A percentile compares a stretch with the other conserved stretches of the same genome.
These are phyloP conservation scores for Ptychochromis oligacanthus DNA, from an alignment of 2,113 vertebrate genomes.

Conservation along the genomic window DNA sequence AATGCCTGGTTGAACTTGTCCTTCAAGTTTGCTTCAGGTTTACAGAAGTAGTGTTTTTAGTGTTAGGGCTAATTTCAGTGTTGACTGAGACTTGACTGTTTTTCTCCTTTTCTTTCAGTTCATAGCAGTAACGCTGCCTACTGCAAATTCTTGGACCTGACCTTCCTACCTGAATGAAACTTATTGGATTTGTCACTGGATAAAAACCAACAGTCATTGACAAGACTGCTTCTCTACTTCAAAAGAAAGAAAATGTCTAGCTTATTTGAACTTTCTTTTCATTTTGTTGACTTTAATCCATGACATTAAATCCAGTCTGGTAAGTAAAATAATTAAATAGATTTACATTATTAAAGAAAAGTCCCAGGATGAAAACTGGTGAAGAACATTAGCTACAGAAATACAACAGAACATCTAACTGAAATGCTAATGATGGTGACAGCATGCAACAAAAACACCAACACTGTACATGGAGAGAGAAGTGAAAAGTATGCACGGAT, in stretches of 20 bases:
- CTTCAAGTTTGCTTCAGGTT: neutral
- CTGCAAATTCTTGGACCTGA: neutral
- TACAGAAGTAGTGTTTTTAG: neutral
- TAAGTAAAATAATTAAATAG: accelerated
- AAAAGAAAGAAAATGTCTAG: neutral
- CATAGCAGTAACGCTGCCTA: neutral
- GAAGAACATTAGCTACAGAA: constrained; percentile 34
- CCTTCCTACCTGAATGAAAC: no score
- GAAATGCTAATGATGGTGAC: constrained; percentile 71
- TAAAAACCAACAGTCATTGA: no score
- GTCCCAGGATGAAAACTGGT: constrained; percentile 25
- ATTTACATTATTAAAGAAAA: neutral
- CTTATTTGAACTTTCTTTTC: neutral
- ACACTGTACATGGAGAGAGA: constrained; percentile 55
- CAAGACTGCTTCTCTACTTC: no score
- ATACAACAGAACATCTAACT: constrained; percentile 20
- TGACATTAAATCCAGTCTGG: no score
- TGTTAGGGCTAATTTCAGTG: no score
- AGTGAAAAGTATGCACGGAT: neutral
- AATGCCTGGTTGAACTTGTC: no score
- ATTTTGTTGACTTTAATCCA: neutral
- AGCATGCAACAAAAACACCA: constrained; percentile 78
- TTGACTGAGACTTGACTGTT: no score
- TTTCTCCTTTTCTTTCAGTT: neutral
- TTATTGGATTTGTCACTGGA: neutral